Evolutionary conservation across 2,888 invertebrate species (phyloP), one percentile per base, ranked within the genome.

Genomic region (Thecocarcelia acutangulata): DNA sequence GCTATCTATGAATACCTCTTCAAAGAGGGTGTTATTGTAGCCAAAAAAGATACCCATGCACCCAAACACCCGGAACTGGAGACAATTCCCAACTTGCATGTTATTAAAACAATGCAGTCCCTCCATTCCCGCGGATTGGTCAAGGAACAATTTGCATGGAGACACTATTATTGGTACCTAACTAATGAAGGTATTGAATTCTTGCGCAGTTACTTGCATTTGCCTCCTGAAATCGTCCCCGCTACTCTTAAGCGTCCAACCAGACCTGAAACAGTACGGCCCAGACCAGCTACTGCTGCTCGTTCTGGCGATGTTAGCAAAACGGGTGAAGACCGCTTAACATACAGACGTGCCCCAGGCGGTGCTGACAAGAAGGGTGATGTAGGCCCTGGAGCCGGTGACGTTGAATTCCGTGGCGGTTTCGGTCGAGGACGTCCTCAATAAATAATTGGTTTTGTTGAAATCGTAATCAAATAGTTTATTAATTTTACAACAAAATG

Each of bases 101-200:
- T 99, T 75, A 99, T 99, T 90, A 99, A 99, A 92, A 97, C 98
- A 85, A 93, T 98, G 93, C 97, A 98, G 93, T 97, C 97, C 9
- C 92, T 99, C 86, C 98, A 98, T 92, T 99, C 99, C 3, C 94
- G 96, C 90, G 99, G 98, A 80, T 96, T 95, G 89, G 99, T 99
- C n/a, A 97, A 96, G 91, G 99, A 99, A 93, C 99, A 99, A 92
- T 99, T 99, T 91, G 98, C 99, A 4, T 99, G 99, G 99, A 95
- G 99, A 88, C 99, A 99, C 91, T 99, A 97, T 89, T 99, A 99
- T 91, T 99, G 99, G 98, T 94, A 91, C 92, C 93, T 99, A 86
- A 99, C 98, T 85, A 99, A 99, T 90, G 97, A 98, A 89, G 99
- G 99, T 86, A 99, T 99, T 90, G 97, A 97, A 90, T 99, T 97